Evolutionary conservation across 2,888 invertebrate genomes (phyloP).

Genomic region (Sarcophaga subvicina): DNA sequence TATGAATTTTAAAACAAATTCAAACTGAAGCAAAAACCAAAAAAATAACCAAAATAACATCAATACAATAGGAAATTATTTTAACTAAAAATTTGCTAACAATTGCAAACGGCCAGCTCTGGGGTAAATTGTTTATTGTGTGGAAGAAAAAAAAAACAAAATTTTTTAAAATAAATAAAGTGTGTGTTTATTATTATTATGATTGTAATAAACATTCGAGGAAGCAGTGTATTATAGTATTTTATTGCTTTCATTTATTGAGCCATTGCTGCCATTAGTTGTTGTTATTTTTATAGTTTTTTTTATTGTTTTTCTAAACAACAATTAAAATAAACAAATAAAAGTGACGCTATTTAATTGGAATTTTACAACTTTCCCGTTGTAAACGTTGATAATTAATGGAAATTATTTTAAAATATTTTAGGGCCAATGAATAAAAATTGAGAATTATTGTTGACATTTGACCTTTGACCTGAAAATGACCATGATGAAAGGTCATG

Average conservation of each 20-base stretch:
- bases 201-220: neutral
- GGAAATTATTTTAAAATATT: too few relatives aligned
- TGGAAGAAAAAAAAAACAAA: neutral
- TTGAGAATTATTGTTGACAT: too few relatives aligned
- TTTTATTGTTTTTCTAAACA: neutral
- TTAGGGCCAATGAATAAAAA: too few relatives aligned
- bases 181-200: too few relatives aligned
- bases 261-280: neutral
- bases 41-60: too few relatives aligned
- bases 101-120: too few relatives aligned
- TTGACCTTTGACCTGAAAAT: too few relatives aligned
- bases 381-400: too few relatives aligned
- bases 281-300: neutral
- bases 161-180: neutral
- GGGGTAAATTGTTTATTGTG: neutral
- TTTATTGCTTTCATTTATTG: neutral
- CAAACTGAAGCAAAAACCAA: neutral
- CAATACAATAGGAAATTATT: too few relatives aligned
- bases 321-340: neutral
- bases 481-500: too few relatives aligned
- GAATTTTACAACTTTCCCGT: too few relatives aligned
- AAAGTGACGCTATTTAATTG: neutral
- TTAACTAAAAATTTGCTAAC: neutral
- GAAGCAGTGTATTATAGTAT: neutral
- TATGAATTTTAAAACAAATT: neutral